These are phyloP conservation scores for Scaptomyza graminum DNA, from an alignment of 1,140 invertebrate species.

Conservation along the genomic window DNA sequence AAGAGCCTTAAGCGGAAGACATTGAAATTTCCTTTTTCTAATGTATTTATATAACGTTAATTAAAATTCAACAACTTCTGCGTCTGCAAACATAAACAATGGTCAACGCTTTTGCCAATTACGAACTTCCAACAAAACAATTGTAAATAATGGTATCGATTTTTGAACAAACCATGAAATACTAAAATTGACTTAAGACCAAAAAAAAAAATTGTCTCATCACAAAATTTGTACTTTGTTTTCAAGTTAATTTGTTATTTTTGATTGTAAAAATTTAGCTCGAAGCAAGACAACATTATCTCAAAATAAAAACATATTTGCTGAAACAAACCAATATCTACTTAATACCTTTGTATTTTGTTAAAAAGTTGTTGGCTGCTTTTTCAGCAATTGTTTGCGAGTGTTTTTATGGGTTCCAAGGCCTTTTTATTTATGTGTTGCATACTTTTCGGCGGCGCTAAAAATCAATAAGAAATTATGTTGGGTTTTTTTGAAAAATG, in stretches of 20 bases:
- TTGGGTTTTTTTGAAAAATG: background rate
- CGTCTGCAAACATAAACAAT: background rate
- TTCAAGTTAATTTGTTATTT: background rate
- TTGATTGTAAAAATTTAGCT: conserved; percentile 14
- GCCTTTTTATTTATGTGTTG: background rate
- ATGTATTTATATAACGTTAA: background rate
- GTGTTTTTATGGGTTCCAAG: too few species aligned
- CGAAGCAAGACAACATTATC: conserved; percentile 1
- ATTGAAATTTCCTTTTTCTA: background rate
- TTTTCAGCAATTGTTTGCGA: background rate
- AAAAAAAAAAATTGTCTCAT: background rate
- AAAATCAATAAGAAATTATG: background rate
- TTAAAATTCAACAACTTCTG: background rate
- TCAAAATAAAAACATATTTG: background rate
- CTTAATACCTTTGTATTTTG: too few species aligned
- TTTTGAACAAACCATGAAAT: background rate
- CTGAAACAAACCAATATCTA: background rate
- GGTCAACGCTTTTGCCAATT: background rate
- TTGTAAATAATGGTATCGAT: conserved; percentile 36
- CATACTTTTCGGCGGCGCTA: conserved; percentile 44
- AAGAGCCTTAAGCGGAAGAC: background rate
- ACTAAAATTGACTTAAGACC: background rate
- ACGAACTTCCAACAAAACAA: conserved; percentile 7
- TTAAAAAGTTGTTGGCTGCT: too few species aligned
- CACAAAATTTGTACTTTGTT: background rate